Evolutionary conservation across 2,113 vertebrate genomes (phyloP).

Genomic region (Dicrurus megarhynchus): DNA sequence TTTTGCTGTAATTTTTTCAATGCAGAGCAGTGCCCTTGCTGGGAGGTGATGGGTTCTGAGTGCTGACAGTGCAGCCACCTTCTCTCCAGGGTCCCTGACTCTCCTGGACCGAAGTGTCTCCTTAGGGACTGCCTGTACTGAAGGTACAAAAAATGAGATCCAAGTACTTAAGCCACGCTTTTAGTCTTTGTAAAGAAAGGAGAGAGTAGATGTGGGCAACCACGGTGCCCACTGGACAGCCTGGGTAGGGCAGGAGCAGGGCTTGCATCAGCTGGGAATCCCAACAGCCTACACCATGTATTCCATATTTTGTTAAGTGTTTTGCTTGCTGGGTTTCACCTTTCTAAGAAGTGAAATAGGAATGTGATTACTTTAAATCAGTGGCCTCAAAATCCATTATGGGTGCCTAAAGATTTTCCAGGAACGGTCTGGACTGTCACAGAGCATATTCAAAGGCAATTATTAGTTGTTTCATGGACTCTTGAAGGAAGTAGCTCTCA

Average conservation of each 20-base stretch:
- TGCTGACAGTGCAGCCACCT: neutral
- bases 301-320: neutral
- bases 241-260: neutral
- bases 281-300: neutral
- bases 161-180: neutral
- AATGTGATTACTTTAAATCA: neutral
- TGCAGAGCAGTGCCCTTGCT: neutral
- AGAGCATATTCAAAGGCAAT: neutral
- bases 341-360: neutral
- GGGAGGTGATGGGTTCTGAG: neutral
- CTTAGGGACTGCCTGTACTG: neutral
- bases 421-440: neutral
- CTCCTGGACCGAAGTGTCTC: neutral
- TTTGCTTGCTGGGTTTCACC: neutral
- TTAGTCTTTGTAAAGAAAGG: neutral
- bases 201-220: neutral
- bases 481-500: neutral
- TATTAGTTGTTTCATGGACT: neutral
- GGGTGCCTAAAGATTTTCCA: neutral
- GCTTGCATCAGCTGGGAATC: neutral
- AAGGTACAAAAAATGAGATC: neutral
- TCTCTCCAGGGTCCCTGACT: neutral
- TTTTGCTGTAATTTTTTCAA: neutral
- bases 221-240: rapidly evolving
- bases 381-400: neutral